Percentiles rank a stretch among this genome's conserved stretches.
phyloP scores from a whole-genome alignment of 2,797 vertebrate genomes.

The Harpagifer antarcticus region DNA sequence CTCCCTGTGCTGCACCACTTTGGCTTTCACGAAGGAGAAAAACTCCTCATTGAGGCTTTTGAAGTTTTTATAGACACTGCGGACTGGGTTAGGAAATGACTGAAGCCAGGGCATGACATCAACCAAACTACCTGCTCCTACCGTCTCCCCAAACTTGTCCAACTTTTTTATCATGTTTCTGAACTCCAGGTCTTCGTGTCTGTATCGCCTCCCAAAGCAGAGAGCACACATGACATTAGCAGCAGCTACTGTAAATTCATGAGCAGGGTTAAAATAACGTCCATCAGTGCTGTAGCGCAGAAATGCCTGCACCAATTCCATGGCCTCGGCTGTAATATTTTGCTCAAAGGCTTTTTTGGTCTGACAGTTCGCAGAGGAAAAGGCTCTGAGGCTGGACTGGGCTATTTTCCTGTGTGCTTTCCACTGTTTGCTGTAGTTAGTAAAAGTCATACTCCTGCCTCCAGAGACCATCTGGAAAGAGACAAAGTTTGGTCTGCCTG shows the following conservation, averaged over 20 bases:
- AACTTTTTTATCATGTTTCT: conserved; percentile 86
- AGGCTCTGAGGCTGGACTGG: conserved; percentile 87
- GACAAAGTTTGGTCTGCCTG: conserved; percentile 89
- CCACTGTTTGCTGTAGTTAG: conserved; percentile 86
- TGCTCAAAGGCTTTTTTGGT: conserved; percentile 83
- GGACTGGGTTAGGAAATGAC: conserved; percentile 92
- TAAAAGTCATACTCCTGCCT: conserved; percentile 88
- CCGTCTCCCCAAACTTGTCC: conserved; percentile 91
- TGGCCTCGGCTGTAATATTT: conserved; percentile 85
- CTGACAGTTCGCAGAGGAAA: conserved; percentile 84
- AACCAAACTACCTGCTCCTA: conserved; percentile 93
- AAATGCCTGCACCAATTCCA: conserved; percentile 83
- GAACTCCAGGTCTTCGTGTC: conserved; percentile 92
- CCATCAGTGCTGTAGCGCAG: conserved; percentile 72
- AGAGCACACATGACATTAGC: conserved; percentile 95
- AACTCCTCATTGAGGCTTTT: conserved; percentile 87
- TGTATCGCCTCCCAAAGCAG: conserved; percentile 95
- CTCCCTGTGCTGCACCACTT: conserved; percentile 86
- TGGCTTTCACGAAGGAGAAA: conserved; percentile 84
- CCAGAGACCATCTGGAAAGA: conserved; percentile 89
- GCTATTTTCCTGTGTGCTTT: conserved; percentile 86
- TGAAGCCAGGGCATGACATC: conserved; percentile 96
- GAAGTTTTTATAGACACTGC: conserved; percentile 88
- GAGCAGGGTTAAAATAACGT: conserved; percentile 80
- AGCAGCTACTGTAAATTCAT: conserved; percentile 88